Conservation (phyloP, 1,140 invertebrate genomes). For the Rhizoglyphus robini region DNA sequence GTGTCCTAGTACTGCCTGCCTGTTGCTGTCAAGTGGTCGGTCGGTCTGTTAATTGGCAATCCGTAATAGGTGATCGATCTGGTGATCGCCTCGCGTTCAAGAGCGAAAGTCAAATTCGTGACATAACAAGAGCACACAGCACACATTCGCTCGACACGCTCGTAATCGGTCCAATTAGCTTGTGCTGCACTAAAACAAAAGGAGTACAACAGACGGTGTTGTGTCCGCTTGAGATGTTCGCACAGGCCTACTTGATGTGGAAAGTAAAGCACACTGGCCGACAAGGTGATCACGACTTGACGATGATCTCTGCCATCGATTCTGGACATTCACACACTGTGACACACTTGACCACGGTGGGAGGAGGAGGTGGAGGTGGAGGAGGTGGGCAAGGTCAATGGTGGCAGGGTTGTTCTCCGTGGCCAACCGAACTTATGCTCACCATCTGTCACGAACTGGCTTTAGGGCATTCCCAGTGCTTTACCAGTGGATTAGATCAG, state of each 20-base stretch:
- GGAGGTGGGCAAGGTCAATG: neutral
- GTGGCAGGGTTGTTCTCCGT: neutral
- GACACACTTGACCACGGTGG: neutral
- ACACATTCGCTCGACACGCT: too few relatives aligned
- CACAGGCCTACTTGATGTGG: too few relatives aligned
- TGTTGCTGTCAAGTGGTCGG: neutral
- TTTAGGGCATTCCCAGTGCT: neutral
- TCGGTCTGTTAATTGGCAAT: conserved; percentile 3
- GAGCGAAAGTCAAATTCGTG: conserved; percentile 14
- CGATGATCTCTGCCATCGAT: too few relatives aligned
- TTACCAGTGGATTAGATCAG: neutral
- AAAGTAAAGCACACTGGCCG: too few relatives aligned
- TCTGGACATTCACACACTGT: neutral
- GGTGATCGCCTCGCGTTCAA: neutral
- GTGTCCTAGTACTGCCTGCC: neutral
- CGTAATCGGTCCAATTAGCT: conserved; percentile 8
- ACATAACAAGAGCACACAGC: neutral
- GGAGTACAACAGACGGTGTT: conserved; percentile 3
- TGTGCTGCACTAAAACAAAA: conserved; percentile 1
- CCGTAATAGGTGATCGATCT: conserved; percentile 13
- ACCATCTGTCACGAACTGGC: conserved; percentile 6
- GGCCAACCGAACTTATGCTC: too few relatives aligned
- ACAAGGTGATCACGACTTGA: conserved; percentile 7
- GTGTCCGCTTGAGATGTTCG: too few relatives aligned
- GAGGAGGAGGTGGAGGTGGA: conserved; percentile 2